Percentiles rank a stretch among this genome's conserved stretches.
phyloP scores from a whole-genome alignment of 2,113 vertebrate genomes.

The Xiphophorus hellerii region DNA sequence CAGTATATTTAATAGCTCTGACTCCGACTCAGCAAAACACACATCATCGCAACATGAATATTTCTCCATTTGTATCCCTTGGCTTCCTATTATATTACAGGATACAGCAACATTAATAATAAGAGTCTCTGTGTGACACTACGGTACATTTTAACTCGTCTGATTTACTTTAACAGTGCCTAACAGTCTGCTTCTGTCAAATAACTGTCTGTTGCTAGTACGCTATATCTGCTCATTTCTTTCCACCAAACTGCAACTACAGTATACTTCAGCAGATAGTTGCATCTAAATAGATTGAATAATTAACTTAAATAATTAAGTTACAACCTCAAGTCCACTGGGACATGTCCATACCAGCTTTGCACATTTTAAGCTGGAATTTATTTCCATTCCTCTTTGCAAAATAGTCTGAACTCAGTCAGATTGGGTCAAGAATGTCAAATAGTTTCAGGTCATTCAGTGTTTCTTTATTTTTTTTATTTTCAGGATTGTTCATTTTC shows the following conservation, averaged over 20 bases:
- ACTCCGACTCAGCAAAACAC: slow-evolving; percentile 49
- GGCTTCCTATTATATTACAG: slow-evolving; percentile 52
- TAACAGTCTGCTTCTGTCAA: slow-evolving; percentile 52
- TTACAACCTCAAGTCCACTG: neutral
- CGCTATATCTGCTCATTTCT: slow-evolving; percentile 20
- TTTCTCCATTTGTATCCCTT: slow-evolving; percentile 38
- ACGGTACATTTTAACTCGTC: slow-evolving; percentile 34
- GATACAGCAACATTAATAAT: slow-evolving; percentile 66
- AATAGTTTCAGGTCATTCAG: neutral
- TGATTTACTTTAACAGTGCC: slow-evolving; percentile 47
- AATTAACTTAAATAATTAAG: neutral
- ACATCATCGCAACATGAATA: slow-evolving; percentile 55
- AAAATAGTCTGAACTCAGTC: neutral
- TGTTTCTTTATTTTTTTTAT: too few species aligned
- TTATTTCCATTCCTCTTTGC: neutral
- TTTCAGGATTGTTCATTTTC: neutral
- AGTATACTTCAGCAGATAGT: slow-evolving; percentile 36
- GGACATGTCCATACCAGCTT: neutral
- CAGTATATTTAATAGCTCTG: slow-evolving; percentile 67
- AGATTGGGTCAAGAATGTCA: neutral
- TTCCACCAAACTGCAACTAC: slow-evolving; percentile 25
- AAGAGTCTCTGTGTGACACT: slow-evolving; percentile 31
- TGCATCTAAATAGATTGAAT: slow-evolving; percentile 15
- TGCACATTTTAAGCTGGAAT: neutral
- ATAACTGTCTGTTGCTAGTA: slow-evolving; percentile 34